Base-by-base conservation (phyloP, 2,888 invertebrate species). In the Pyrochroa serraticornis region DNA sequence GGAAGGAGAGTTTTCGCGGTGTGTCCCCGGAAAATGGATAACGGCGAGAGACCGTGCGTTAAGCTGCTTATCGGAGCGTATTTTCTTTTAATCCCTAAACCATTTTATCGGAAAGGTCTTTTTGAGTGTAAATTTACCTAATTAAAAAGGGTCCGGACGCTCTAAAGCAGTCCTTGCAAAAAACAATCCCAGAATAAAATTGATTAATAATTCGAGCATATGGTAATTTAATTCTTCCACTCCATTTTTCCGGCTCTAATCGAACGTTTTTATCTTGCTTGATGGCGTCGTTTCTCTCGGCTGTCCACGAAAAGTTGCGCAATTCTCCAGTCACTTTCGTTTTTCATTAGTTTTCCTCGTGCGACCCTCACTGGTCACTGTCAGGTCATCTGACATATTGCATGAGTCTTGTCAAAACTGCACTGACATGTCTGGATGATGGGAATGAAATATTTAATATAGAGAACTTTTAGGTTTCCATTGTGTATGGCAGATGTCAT, bases 371-470 rank as follows among this genome's bases (percentile, higher is more conserved):
- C 64, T 61, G 61, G 56, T 61, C 64, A 63, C 63, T 63, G 63
- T 63, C 65, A 67, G 62, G 63, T 67, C 65, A 64, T 64, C 59
- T 68, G 67, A 67, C 66, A 69, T 62, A 60, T 64, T 67, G 66
- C 61, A 49, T 58, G 45, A 63, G 60, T 59, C 63, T 56, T 60
- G 61, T 62, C 64, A 62, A 62, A 65, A 63, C 55, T 61, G 61
- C 54, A 65, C 52, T 54, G 60, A 64, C 56, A 46, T 53, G 49
- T 55, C 52, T 43, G 60, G 57, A 54, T 42, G 42, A 41, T 44
- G 58, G 53, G 62, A 63, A 64, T 65, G 57, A 67, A 66, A 69
- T 69, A 67, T 69, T 67, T 66, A 69, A 70, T 64, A 64, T 60
- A 66, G 61, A 52, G 34, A 57, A 57, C 39, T 50, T 53, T 22